These are phyloP conservation scores for Diplazon laetatorius DNA, from an alignment of 2,888 invertebrate genomes.

Conservation along the genomic window DNA sequence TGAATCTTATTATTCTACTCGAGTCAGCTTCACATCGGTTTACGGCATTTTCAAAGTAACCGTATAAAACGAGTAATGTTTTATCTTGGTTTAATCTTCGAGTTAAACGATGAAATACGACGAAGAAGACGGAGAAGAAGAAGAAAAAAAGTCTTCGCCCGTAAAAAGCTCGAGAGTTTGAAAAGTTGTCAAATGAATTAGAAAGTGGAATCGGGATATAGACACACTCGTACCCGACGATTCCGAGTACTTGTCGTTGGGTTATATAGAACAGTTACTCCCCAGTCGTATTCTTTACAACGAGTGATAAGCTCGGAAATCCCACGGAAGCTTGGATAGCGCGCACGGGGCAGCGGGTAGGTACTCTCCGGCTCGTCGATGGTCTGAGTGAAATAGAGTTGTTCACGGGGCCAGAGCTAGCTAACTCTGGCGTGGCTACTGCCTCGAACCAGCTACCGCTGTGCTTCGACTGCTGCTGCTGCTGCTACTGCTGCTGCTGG, in stretches of 20 bases:
- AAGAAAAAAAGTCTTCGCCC: conserved; percentile 1
- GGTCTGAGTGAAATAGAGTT: conserved; percentile 57
- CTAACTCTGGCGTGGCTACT: conserved; percentile 44
- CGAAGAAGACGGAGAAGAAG: neutral
- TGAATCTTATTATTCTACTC: neutral
- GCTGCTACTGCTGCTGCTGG: conserved; percentile 32
- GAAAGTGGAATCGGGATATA: conserved; percentile 24
- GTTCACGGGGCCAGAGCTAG: conserved; percentile 48
- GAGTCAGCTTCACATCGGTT: neutral
- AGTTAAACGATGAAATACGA: conserved; percentile 21
- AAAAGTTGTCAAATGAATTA: conserved; percentile 36
- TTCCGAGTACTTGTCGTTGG: conserved; percentile 2
- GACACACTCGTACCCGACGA: conserved; percentile 25
- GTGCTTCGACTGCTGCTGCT: conserved; percentile 35
- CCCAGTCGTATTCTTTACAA: conserved; percentile 50
- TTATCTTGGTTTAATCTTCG: neutral
- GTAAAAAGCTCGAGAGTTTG: neutral
- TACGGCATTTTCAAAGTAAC: neutral
- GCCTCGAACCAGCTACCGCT: conserved; percentile 45
- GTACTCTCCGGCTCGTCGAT: conserved; percentile 48
- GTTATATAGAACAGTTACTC: conserved; percentile 33
- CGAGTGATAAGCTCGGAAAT: conserved; percentile 61
- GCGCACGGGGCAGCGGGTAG: conserved; percentile 18
- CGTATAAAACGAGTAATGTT: neutral
- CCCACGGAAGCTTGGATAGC: conserved; percentile 56